phyloP scores from a whole-genome alignment of 2,113 vertebrate species.

The Rhodinocichla rosea region DNA sequence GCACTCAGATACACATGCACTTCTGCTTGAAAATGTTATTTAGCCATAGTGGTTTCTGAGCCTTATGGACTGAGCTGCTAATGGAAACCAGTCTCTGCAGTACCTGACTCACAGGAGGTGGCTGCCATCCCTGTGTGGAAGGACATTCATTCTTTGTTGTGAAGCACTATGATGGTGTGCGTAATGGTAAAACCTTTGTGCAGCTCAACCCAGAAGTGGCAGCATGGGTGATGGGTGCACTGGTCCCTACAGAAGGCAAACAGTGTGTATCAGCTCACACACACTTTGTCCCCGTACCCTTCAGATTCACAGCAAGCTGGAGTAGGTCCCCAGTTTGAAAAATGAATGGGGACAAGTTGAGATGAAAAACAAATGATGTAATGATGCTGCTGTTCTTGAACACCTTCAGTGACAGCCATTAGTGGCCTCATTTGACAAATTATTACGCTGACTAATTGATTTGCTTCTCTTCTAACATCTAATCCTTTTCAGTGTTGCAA shows the following conservation, averaged over 20 bases:
- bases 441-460: slow-evolving; percentile 21
- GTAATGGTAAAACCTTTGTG: background rate
- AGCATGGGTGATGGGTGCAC: background rate
- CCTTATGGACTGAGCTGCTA: background rate
- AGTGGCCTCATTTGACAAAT: slow-evolving; percentile 16
- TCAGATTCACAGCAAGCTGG: background rate
- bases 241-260: background rate
- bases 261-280: background rate
- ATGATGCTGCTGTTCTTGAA: background rate
- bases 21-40: background rate
- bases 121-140: background rate
- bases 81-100: background rate
- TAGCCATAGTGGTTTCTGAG: background rate
- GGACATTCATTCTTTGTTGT: background rate
- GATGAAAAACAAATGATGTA: slow-evolving; percentile 8
- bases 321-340: background rate
- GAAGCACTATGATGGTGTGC: background rate
- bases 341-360: background rate
- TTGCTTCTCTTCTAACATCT: background rate
- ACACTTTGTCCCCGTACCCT: background rate
- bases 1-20: background rate
- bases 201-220: background rate
- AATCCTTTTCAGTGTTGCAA: background rate
- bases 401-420: background rate
- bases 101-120: background rate